These are phyloP conservation scores for Nothocercus julius DNA, from an alignment of 2,113 vertebrate species.

Conservation along the genomic window DNA sequence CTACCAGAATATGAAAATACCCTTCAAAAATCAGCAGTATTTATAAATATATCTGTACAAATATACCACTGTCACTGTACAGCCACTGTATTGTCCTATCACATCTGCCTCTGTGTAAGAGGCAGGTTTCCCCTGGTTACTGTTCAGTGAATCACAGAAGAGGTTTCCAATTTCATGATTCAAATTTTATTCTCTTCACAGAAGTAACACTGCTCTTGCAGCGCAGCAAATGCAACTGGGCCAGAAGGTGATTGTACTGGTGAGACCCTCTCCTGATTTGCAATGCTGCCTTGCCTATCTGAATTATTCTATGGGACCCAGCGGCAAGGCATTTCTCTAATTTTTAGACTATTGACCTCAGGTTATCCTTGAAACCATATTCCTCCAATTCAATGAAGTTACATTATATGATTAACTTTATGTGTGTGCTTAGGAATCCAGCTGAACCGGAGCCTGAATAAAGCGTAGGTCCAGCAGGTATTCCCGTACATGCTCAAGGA, in stretches of 20 bases:
- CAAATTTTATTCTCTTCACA: not conserved
- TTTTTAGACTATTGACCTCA: not conserved
- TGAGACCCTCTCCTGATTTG: not conserved
- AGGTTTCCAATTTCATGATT: not conserved
- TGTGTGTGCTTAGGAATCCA: not conserved
- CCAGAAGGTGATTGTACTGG: accelerated
- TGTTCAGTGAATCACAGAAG: not conserved
- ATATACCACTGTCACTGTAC: not conserved
- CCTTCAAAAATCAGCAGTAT: not conserved
- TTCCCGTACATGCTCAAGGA: not conserved
- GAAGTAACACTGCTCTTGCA: not conserved
- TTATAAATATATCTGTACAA: not conserved
- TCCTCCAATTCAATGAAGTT: not conserved
- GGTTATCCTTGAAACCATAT: not conserved
- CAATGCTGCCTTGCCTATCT: accelerated
- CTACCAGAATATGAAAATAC: not conserved
- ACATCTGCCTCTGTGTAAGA: not conserved
- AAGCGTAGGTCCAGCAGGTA: not conserved
- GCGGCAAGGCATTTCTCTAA: accelerated
- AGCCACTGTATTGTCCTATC: not conserved
- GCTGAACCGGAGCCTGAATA: not conserved
- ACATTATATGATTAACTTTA: not conserved
- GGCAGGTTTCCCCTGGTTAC: not conserved
- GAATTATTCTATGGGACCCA: not conserved
- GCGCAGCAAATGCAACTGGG: not conserved